These are phyloP conservation scores for Xyrichtys novacula DNA, from an alignment of 2,797 vertebrate genomes.

Conservation along the genomic window DNA sequence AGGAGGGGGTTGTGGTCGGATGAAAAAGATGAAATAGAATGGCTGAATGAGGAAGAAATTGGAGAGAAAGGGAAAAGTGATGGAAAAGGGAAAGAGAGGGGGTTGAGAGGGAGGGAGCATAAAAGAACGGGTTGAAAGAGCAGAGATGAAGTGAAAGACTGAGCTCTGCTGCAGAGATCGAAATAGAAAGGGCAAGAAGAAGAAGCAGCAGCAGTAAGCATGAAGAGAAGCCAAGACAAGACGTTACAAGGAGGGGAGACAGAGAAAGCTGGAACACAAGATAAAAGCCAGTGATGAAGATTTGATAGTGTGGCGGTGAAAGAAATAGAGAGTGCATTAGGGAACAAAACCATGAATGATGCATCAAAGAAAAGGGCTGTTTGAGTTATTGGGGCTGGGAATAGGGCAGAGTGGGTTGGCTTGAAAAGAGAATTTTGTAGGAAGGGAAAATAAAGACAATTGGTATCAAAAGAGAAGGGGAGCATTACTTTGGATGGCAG, in stretches of 20 bases:
- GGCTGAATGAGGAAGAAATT: conserved; percentile 45
- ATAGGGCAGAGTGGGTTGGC: conserved; percentile 28
- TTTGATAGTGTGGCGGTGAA: conserved; percentile 75
- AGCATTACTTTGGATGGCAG: conserved; percentile 35
- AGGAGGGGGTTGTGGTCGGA: conserved; percentile 9
- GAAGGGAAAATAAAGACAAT: conserved; percentile 33
- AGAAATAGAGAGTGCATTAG: conserved; percentile 77
- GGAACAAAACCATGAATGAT: conserved; percentile 83
- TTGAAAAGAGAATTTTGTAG: conserved; percentile 61
- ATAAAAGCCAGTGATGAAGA: conserved; percentile 80
- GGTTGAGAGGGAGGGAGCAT: conserved; percentile 34
- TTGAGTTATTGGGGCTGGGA: conserved; percentile 58
- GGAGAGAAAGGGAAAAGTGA: conserved; percentile 54
- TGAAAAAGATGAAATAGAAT: conserved; percentile 25
- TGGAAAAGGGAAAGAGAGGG: conserved; percentile 51
- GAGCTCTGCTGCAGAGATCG: conserved; percentile 52
- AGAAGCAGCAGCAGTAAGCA: conserved; percentile 30
- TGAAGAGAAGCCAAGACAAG: conserved; percentile 48
- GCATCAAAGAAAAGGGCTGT: conserved; percentile 73
- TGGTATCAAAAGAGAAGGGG: conserved; percentile 53
- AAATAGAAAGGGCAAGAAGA: conserved; percentile 64
- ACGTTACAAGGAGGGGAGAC: conserved; percentile 38
- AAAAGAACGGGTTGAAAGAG: conserved; percentile 59
- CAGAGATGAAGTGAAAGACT: conserved; percentile 49
- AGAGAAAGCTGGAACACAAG: conserved; percentile 52